Evolutionary conservation across 2,888 invertebrate species (phyloP).

Genomic region (Mimumesa dahlbomi): DNA sequence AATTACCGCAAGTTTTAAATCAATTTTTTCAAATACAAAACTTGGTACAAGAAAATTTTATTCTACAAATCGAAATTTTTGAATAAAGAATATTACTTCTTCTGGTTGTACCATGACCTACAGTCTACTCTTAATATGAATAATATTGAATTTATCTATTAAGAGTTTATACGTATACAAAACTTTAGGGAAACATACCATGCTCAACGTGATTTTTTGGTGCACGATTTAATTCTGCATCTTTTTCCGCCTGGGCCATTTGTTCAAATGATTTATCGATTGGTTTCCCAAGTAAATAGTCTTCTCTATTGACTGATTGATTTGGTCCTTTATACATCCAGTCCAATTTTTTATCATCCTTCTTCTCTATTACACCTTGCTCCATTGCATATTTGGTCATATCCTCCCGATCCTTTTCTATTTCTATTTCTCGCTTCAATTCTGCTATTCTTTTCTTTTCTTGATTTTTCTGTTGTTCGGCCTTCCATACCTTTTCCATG

Average conservation of each 20-base stretch:
- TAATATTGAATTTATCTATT: too few species aligned
- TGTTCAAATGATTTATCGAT: constrained; percentile 91
- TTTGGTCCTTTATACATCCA: constrained; percentile 92
- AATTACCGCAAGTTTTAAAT: too few species aligned
- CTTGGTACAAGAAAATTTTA: too few species aligned
- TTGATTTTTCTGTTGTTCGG: constrained; percentile 87
- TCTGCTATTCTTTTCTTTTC: constrained; percentile 86
- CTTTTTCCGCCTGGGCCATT: constrained; percentile 83
- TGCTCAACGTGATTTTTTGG: constrained; percentile 87
- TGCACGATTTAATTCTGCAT: constrained; percentile 77
- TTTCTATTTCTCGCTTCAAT: constrained; percentile 85
- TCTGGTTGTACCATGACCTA: too few species aligned
- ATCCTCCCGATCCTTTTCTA: constrained; percentile 85
- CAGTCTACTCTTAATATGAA: too few species aligned
- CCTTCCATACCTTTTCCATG: constrained; percentile 90
- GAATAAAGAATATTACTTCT: too few species aligned
- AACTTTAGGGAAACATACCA: too few species aligned
- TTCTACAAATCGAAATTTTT: too few species aligned
- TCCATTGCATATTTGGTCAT: constrained; percentile 84
- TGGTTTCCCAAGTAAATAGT: constrained; percentile 91
- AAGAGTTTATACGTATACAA: too few species aligned
- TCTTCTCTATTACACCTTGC: constrained; percentile 81
- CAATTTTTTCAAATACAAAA: too few species aligned
- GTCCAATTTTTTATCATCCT: constrained; percentile 85
- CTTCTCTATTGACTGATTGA: constrained; percentile 88